Evolutionary conservation across 2,888 invertebrate genomes (phyloP), one percentile per base, ranked within the genome.

Genomic region (Priocnemis perturbator): DNA sequence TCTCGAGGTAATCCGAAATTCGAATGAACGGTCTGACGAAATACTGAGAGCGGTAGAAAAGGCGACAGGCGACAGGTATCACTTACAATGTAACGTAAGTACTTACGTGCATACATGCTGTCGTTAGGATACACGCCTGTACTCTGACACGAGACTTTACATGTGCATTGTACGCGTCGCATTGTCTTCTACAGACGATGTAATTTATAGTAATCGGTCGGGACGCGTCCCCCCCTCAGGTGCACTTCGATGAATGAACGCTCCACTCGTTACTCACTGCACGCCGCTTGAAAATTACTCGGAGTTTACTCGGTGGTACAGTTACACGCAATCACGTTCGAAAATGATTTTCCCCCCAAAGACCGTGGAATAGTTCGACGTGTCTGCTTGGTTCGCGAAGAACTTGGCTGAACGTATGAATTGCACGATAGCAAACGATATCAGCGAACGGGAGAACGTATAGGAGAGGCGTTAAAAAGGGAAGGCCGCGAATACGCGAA

Each of bases 181-280:
- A 80, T 81, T 80, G 81, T 81, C 80, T 77, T 79, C 72, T 57
- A 52, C 48, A 60, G 69, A 75, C 73, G 71, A 64, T 70, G 79
- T 60, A 77, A 81, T 80, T 81, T 81, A 79, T 79, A 60, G 74
- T 73, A 79, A 79, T 79, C 72, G 71, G 37, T 64, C 60, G 50
- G 50, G 59, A 69, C 70, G 68, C 57, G 78, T 57, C 69, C 61
- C 55, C 61, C 26, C 26, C 37, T 37, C 37, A 1, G 48, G 23
- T 47, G 59, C 19, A 19, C 64, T 60, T 70, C 75, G 67, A 76
- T 78, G 73, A 78, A 78, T 67, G 67, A 65, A 70, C 60, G 67
- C 71, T n/a, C 47, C 52, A 59, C 52, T 47, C 48, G 15, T 48
- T 70, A 64, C 64, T 11, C 37, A 1, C 11, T 37, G 37, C 37